phyloP scores from a whole-genome alignment of 1,140 invertebrate genomes.

The Bombus superbus region DNA sequence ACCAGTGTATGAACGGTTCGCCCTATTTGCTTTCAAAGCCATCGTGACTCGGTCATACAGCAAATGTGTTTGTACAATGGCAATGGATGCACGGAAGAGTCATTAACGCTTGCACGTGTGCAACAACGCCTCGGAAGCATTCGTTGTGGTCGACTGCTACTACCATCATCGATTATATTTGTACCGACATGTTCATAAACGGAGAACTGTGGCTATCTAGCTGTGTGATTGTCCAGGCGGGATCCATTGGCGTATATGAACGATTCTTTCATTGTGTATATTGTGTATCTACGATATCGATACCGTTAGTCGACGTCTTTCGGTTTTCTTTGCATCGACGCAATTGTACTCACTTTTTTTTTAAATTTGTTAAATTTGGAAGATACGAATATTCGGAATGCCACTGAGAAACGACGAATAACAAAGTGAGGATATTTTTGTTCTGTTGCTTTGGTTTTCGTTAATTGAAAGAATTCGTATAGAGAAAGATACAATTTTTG shows the following conservation, averaged over 20 bases:
- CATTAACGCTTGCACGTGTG: slow-evolving; percentile 39
- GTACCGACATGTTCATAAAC: slow-evolving; percentile 23
- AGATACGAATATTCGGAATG: not conserved
- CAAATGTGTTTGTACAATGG: slow-evolving; percentile 39
- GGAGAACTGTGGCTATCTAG: not conserved
- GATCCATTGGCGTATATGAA: not conserved
- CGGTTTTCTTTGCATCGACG: not conserved
- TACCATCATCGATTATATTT: slow-evolving; percentile 15
- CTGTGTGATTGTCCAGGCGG: not conserved
- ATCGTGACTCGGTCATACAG: slow-evolving; percentile 23
- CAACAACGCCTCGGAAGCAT: slow-evolving; percentile 17
- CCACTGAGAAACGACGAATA: too few relatives aligned
- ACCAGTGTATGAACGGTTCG: not conserved
- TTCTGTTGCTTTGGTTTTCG: too few relatives aligned
- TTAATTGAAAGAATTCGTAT: too few relatives aligned
- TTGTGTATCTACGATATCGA: not conserved
- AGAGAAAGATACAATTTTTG: too few relatives aligned
- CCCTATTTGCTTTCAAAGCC: slow-evolving; percentile 18
- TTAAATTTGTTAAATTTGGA: not conserved
- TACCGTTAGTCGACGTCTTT: too few relatives aligned
- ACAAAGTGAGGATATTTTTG: too few relatives aligned
- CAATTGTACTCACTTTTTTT: not conserved
- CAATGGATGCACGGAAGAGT: slow-evolving; percentile 36
- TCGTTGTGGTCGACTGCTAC: slow-evolving; percentile 15
- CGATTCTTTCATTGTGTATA: not conserved